These are phyloP conservation scores for Psophia crepitans DNA, from an alignment of 2,113 vertebrate species.

Conservation along the genomic window DNA sequence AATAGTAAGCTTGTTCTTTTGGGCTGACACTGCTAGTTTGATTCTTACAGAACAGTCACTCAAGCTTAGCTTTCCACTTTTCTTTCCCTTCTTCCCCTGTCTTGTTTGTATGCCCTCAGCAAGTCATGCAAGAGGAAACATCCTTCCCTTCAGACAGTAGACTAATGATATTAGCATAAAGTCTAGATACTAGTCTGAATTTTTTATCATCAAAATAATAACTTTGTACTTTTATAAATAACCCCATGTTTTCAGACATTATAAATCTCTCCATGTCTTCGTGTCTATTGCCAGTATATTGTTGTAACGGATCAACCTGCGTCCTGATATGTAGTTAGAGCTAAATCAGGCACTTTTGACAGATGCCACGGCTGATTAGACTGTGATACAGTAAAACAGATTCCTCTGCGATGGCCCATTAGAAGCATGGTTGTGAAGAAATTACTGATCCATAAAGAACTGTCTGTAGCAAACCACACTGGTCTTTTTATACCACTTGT, in stretches of 20 bases:
- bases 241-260: background rate
- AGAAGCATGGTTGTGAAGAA: background rate
- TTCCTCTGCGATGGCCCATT: conserved; percentile 17
- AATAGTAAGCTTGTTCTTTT: background rate
- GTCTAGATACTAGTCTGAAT: background rate
- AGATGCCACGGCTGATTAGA: conserved; percentile 59
- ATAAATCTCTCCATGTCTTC: background rate
- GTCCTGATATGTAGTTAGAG: background rate
- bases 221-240: background rate
- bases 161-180: background rate
- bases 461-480: background rate
- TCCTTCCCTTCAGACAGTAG: background rate
- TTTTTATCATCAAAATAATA: background rate
- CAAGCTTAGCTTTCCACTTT: background rate
- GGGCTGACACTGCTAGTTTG: background rate
- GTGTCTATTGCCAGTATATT: background rate
- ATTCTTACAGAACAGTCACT: background rate
- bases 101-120: background rate
- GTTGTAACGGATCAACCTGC: background rate
- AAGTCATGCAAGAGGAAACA: background rate
- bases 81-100: background rate
- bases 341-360: conserved; percentile 10
- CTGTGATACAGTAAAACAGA: background rate
- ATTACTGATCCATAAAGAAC: conserved; percentile 44
- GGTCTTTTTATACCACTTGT: background rate